Conservation (phyloP, 64 coral and sea anemone species). For the Astreopora myriophthalma region DNA sequence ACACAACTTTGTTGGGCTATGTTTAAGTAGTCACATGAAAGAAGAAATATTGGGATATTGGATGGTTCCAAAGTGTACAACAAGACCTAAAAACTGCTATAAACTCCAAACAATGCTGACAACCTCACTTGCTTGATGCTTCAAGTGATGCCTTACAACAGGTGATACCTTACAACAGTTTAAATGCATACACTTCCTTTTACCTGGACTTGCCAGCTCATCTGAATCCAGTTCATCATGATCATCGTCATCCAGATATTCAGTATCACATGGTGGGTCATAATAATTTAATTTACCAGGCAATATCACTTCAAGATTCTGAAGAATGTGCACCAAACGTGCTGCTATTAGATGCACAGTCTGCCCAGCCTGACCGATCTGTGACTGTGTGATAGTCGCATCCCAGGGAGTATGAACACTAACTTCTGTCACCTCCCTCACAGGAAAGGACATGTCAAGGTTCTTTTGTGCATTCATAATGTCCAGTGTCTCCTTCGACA, state of each 20-base stretch:
- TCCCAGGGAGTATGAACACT: slow-evolving; percentile 92
- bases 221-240: slow-evolving; percentile 3
- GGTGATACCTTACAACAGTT: background rate
- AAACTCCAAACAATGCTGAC: too few species aligned
- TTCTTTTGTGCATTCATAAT: slow-evolving; percentile 53
- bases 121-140: background rate
- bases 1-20: too few species aligned
- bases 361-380: slow-evolving; percentile 74
- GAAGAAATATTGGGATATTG: too few species aligned
- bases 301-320: slow-evolving; percentile 62
- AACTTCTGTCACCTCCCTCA: slow-evolving; percentile 76
- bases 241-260: background rate
- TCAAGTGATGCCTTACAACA: background rate
- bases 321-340: slow-evolving; percentile 83
- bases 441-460: slow-evolving; percentile 48
- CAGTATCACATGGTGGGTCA: slow-evolving; percentile 62
- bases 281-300: slow-evolving; percentile 83
- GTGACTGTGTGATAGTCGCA: slow-evolving; percentile 58
- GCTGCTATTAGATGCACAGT: slow-evolving; percentile 79
- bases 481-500: slow-evolving; percentile 64
- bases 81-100: too few species aligned
- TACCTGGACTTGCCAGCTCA: slow-evolving; percentile 7
- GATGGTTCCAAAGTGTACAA: too few species aligned
- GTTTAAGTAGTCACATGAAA: too few species aligned
- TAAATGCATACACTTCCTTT: background rate